Evolutionary conservation across 2,888 invertebrate species (phyloP).

Genomic region (Drosophila maculinotata): DNA sequence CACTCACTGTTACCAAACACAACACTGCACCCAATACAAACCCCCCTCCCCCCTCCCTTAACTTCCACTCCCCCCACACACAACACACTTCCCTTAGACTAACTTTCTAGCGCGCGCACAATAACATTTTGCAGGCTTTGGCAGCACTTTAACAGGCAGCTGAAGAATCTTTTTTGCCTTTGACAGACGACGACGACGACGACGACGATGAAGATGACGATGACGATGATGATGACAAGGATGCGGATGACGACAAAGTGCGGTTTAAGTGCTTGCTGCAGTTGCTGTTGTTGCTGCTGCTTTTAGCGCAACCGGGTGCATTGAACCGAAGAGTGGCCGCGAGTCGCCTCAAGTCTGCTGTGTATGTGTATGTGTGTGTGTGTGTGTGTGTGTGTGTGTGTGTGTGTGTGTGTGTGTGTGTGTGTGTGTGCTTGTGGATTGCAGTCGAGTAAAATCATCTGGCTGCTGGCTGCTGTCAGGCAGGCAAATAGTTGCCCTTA

Average conservation of each 20-base stretch:
- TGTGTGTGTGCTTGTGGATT: slow-evolving; percentile 14
- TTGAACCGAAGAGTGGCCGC: slow-evolving; percentile 46
- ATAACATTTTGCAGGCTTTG: slow-evolving; percentile 36
- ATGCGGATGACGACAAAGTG: slow-evolving; percentile 63
- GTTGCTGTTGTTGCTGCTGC: slow-evolving; percentile 23
- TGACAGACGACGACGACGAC: slow-evolving; percentile 49
- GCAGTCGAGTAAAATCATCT: slow-evolving; percentile 41
- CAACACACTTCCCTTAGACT: background rate
- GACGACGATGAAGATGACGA: slow-evolving; percentile 8
- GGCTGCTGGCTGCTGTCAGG: slow-evolving; percentile 14
- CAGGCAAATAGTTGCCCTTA: slow-evolving; percentile 55
- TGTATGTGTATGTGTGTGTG: too few relatives aligned
- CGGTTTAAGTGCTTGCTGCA: slow-evolving; percentile 45
- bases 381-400: too few relatives aligned
- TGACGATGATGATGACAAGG: slow-evolving; percentile 41
- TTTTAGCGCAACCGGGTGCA: slow-evolving; percentile 58
- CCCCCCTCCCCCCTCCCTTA: too few relatives aligned
- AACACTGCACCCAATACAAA: too few relatives aligned
- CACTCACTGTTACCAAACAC: too few relatives aligned
- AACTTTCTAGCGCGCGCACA: slow-evolving; percentile 2
- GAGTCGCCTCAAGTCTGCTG: slow-evolving; percentile 9
- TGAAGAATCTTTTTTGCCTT: slow-evolving; percentile 51
- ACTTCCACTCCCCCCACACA: too few relatives aligned
- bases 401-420: too few relatives aligned
- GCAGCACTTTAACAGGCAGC: slow-evolving; percentile 39